Evolutionary conservation across 2,797 vertebrate genomes (phyloP), one percentile per base, ranked within the genome.

Genomic region (Aphelocoma californica): DNA sequence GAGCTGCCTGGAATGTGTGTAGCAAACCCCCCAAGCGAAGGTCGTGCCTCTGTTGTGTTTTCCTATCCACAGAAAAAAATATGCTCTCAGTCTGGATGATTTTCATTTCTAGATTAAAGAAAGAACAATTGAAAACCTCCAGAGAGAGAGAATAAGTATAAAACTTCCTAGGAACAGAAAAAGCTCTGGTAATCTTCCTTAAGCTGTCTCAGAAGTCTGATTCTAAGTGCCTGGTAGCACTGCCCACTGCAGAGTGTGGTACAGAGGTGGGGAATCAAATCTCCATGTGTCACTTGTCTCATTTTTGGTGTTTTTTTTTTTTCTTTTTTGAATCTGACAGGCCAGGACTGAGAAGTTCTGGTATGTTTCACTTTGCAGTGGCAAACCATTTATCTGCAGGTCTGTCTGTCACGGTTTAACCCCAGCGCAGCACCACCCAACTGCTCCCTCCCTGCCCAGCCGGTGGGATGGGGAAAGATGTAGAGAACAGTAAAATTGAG

Each of bases 1-100:
- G 91, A 94, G 86, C 78, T 95, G 83, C 90, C 77, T 90, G 88
- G 81, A 97, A 96, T 82, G 64, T 87, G 83, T 86, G 48, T 65
- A 88, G 48, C 1, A 2, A 91, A 44, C 66, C 74, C 91, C 91
- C 53, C 36, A 80, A 74, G 80, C 53, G 56, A 96, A 95, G 96
- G 88, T 86, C 4, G 0, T 94, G 62, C 48, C 80, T 91, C 70
- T 83, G 31, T 60, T 90, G 56, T 93, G 69, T 88, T 86, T 93
- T 67, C 26, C 31, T 66, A 48, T 18, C 51, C 42, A 14, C 26
- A 67, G 80, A 62, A 71, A 73, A 93, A 78, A 82, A 28, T 3
- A 73, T 8, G 7, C 21, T 61, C 75, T 92, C 18, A 69, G 28
- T 72, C 65, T 70, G 50, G 47, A 62, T 56, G 69, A 86, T 64